These are phyloP conservation scores for Tanypteryx hageni DNA, from an alignment of 2,888 invertebrate genomes.

Conservation along the genomic window DNA sequence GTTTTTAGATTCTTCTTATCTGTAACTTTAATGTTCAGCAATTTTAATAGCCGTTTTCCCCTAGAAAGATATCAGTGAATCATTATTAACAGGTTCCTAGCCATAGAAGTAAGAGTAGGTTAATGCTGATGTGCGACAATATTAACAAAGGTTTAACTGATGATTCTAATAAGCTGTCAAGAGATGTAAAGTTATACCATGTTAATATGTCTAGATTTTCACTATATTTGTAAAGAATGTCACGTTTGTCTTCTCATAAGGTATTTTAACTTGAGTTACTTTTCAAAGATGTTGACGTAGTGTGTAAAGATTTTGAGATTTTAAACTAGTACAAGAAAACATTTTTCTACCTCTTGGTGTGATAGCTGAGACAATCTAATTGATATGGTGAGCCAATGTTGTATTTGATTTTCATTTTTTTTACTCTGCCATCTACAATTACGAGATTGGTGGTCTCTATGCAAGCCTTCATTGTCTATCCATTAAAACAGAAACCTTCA, in stretches of 20 bases:
- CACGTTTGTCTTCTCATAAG: constrained; percentile 23
- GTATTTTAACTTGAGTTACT: constrained; percentile 41
- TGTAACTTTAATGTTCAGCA: constrained; percentile 27
- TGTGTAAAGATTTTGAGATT: constrained; percentile 52
- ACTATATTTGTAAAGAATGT: constrained; percentile 39
- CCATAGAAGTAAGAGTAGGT: constrained; percentile 30
- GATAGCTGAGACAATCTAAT: constrained; percentile 59
- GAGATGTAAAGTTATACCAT: constrained; percentile 59
- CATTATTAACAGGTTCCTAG: constrained; percentile 31
- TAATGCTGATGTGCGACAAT: constrained; percentile 59
- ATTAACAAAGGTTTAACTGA: constrained; percentile 62
- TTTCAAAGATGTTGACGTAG: constrained; percentile 42
- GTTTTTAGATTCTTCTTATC: constrained; percentile 55
- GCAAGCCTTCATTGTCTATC: constrained; percentile 26
- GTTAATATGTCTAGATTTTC: constrained; percentile 55
- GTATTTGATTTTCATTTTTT: constrained; percentile 47
- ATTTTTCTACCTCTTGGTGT: constrained; percentile 64
- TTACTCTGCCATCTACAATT: constrained; percentile 4
- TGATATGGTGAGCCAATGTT: constrained; percentile 54
- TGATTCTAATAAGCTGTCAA: constrained; percentile 30
- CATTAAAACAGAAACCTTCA: constrained; percentile 31
- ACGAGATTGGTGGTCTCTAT: constrained; percentile 30
- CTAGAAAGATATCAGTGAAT: constrained; percentile 12
- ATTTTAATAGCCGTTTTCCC: constrained; percentile 31
- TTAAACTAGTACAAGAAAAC: constrained; percentile 58